Percentiles rank a stretch among this genome's conserved stretches.
Conservation (phyloP, 2,113 vertebrate species). For the Sylvietta virens region DNA sequence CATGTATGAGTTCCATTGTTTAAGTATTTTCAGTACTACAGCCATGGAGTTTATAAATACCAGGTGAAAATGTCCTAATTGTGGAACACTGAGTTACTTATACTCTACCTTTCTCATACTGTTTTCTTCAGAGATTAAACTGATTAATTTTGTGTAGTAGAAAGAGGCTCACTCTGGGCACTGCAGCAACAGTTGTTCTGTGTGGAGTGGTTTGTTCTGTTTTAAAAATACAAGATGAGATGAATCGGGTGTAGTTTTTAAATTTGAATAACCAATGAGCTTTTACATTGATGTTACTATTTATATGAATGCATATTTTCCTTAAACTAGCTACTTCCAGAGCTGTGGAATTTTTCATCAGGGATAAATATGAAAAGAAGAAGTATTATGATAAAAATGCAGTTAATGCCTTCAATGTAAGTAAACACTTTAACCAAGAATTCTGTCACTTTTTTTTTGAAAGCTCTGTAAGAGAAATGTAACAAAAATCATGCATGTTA, state of each 20-base stretch:
- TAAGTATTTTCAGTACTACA: neutral
- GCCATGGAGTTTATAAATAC: neutral
- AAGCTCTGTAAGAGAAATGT: neutral
- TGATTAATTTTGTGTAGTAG: neutral
- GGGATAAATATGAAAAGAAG: constrained; percentile 99
- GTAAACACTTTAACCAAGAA: constrained; percentile 57
- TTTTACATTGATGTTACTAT: neutral
- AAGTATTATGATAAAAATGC: constrained; percentile 92
- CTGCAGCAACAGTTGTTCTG: neutral
- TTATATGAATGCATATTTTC: constrained; percentile 44
- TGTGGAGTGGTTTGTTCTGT: neutral
- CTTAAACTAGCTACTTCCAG: constrained; percentile 82
- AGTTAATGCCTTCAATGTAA: constrained; percentile 81
- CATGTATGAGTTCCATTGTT: neutral
- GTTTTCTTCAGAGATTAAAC: neutral
- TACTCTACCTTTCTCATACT: neutral
- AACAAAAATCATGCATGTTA: neutral
- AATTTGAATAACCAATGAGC: neutral
- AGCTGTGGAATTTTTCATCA: constrained; percentile 98
- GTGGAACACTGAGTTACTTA: neutral
- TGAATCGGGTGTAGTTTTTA: neutral
- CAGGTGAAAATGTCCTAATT: neutral
- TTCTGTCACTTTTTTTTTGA: neutral
- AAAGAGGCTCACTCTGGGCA: neutral
- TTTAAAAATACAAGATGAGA: neutral